These are phyloP conservation scores for Leistus spinibarbis DNA, from an alignment of 2,888 invertebrate genomes.

Conservation along the genomic window DNA sequence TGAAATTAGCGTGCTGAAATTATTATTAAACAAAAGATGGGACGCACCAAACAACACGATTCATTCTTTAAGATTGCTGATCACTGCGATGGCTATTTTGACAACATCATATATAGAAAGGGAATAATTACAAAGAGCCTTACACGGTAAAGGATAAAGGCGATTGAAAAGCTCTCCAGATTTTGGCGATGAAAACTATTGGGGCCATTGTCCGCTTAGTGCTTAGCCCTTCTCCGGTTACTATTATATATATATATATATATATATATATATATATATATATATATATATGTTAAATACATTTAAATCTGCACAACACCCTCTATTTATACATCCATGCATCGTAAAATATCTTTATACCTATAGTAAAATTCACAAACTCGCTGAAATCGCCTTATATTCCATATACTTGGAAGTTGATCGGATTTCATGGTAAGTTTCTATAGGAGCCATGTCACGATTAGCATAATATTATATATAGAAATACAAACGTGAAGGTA, in stretches of 20 bases:
- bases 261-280: conserved; percentile 29
- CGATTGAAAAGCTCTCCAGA: too few species aligned
- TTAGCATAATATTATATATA: conserved; percentile 5
- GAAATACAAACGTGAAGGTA: background rate
- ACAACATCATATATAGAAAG: background rate
- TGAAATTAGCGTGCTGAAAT: background rate
- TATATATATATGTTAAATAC: conserved; percentile 18
- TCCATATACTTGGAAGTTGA: conserved; percentile 2
- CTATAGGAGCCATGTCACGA: conserved; percentile 2
- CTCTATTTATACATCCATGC: background rate
- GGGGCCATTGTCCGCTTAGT: too few species aligned
- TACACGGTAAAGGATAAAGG: too few species aligned
- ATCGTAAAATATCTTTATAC: background rate
- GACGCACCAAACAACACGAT: background rate
- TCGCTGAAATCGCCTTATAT: background rate
- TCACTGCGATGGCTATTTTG: background rate
- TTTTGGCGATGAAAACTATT: too few species aligned
- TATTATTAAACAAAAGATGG: background rate
- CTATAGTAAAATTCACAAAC: background rate
- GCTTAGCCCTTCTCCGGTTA: too few species aligned
- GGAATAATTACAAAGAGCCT: background rate
- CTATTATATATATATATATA: conserved; percentile 20
- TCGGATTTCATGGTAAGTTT: conserved; percentile 11
- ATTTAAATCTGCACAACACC: background rate
- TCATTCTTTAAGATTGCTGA: background rate